Evolutionary conservation across 2,888 invertebrate genomes (phyloP).

Genomic region (Crocallis elinguaria): DNA sequence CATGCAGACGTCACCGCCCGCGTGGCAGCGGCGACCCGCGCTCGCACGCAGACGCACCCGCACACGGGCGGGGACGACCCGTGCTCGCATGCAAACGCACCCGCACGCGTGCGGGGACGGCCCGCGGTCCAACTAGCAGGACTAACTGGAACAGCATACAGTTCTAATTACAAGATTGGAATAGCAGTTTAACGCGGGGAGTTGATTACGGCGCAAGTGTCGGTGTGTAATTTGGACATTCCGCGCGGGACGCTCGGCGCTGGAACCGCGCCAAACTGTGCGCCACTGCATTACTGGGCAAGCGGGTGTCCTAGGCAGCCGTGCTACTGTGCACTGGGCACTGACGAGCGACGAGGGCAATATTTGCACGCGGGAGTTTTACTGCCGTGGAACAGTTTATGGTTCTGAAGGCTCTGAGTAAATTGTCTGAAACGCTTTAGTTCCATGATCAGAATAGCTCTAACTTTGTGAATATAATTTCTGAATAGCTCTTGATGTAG

Average conservation of each 20-base stretch:
- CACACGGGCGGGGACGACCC: conserved; percentile 8
- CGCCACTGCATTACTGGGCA: conserved; percentile 25
- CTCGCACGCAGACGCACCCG: no score
- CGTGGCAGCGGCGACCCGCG: neutral
- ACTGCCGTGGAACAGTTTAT: conserved; percentile 17
- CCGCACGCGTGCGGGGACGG: conserved; percentile 11
- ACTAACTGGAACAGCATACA: conserved; percentile 33
- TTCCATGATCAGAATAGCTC: neutral
- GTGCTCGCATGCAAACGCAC: no score
- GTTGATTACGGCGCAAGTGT: conserved; percentile 50
- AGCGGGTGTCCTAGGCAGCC: conserved; percentile 1
- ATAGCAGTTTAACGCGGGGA: conserved; percentile 44
- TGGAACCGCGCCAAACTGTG: conserved; percentile 25
- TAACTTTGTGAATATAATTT: neutral
- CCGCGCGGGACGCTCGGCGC: conserved; percentile 30
- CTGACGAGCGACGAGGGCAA: conserved; percentile 25
- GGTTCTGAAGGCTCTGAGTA: conserved; percentile 6
- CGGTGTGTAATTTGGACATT: conserved; percentile 50
- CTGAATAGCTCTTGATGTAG: no score
- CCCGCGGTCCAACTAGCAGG: neutral
- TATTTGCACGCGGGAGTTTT: conserved; percentile 31
- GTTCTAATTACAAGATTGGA: conserved; percentile 56
- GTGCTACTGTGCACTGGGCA: conserved; percentile 35
- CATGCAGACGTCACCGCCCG: conserved; percentile 24
- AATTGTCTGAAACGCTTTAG: conserved; percentile 3